Evolutionary conservation across 1,140 invertebrate species (phyloP).

Genomic region (Trachymyrmex cornetzi): DNA sequence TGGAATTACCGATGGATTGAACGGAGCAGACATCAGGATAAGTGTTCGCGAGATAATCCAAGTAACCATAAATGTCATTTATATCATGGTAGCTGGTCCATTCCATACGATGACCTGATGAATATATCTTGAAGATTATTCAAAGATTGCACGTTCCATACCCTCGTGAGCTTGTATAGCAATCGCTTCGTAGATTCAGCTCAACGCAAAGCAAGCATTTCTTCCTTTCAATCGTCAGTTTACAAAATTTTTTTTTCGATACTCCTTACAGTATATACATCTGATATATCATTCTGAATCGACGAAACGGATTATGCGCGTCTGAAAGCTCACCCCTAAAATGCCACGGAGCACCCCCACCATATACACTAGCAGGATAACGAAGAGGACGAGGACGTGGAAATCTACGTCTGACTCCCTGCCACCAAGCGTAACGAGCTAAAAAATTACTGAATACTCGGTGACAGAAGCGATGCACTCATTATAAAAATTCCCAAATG

Average conservation of each 20-base stretch:
- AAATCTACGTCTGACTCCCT: constrained; percentile 77
- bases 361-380: constrained; percentile 78
- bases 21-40: constrained; percentile 91
- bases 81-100: constrained; percentile 93
- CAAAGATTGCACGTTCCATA: constrained; percentile 52
- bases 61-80: constrained; percentile 90
- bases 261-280: background rate
- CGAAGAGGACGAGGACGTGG: constrained; percentile 77
- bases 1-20: constrained; percentile 91
- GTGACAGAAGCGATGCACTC: background rate
- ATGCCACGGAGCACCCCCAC: constrained; percentile 80
- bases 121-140: constrained; percentile 73
- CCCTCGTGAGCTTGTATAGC: constrained; percentile 18
- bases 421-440: constrained; percentile 85
- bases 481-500: constrained; percentile 13
- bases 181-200: constrained; percentile 73
- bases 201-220: background rate
- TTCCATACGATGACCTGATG: constrained; percentile 91
- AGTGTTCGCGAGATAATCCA: constrained; percentile 92
- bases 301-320: constrained; percentile 73
- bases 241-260: background rate
- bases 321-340: constrained; percentile 83
- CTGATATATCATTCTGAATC: constrained; percentile 61
- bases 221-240: background rate
- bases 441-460: constrained; percentile 78